Conservation (phyloP, 2,797 vertebrate species). For the Siniperca obscura region DNA sequence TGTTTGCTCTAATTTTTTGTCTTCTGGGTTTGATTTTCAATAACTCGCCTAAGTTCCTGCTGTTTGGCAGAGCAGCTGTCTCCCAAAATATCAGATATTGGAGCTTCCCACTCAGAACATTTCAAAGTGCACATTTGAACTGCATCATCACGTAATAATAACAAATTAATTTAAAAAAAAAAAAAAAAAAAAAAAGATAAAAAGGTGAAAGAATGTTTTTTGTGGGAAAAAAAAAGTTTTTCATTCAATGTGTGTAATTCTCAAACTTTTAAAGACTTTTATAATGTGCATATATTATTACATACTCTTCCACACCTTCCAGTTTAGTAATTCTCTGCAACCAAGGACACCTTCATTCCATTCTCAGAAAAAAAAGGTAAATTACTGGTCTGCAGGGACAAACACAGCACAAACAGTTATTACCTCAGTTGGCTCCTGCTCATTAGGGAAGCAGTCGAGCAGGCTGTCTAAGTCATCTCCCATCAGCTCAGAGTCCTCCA, state of each 20-base stretch:
- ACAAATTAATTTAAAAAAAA: neutral
- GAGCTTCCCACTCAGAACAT: neutral
- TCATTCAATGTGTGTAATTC: neutral
- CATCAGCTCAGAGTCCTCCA: conserved; percentile 89
- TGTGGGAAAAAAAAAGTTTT: no score
- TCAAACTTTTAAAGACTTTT: neutral
- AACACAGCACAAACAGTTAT: neutral
- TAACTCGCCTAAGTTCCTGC: neutral
- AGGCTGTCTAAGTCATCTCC: conserved; percentile 94
- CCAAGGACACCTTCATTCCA: neutral
- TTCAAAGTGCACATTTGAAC: neutral
- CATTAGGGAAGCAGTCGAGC: conserved; percentile 85
- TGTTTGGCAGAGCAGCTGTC: neutral
- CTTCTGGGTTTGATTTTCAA: neutral
- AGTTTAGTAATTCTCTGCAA: neutral
- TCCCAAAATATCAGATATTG: neutral
- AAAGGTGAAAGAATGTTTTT: neutral
- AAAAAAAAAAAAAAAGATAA: no score
- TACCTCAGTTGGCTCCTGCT: conserved; percentile 62
- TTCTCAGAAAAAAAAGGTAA: neutral
- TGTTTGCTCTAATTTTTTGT: neutral
- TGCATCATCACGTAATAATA: neutral
- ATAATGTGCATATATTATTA: neutral
- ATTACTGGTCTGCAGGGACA: neutral
- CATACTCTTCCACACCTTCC: neutral